Base-by-base conservation (phyloP, 1,140 invertebrate genomes). In the Orussus abietinus region DNA sequence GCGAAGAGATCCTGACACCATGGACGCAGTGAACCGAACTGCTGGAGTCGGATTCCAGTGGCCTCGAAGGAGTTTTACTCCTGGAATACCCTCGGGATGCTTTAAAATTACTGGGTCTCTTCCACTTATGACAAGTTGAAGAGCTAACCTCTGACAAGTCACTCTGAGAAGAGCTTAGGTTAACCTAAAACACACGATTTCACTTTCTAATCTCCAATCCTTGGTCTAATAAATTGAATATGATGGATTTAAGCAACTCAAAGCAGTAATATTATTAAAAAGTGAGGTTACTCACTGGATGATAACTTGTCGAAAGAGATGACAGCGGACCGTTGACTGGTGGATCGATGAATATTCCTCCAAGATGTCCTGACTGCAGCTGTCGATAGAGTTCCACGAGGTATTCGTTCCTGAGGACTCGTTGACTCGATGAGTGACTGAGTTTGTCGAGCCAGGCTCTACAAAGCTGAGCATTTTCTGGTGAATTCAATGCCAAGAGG, bases 381-480 rank as follows among this genome's bases (percentile, higher is more conserved):
- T 74, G 64, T 4, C 42, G 50, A 25, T 48, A 58, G 4, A 75
- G 52, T 38, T 71, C 64, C 1, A 59, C 10, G 5, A 74, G 43
- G 51, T 74, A 74, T 14, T 59, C 41, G 35, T 74, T 74, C 29
- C 73, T 55, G 3, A 66, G 38, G 17, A 21, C 38, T n/a, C 63
- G 63, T 15, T 74, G 62, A 1, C 47, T 33, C 1, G 41, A 30
- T 0, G 56, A 38, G 3, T n/a, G 7, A 22, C 55, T 59, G 7
- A 75, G 49, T 44, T 72, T 72, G 4, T 72, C 53, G 3, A 74
- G 39, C 73, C 73, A 75, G 19, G 60, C 30, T 33, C 56, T 53
- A 28, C 68, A 74, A 5, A 66, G 45, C 4, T 53, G 21, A 4
- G 57, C 49, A 21, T 62, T 55, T 7, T 54, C 34, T 3, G 51